A percentile compares a stretch with the other conserved stretches of the same genome.
phyloP scores from a whole-genome alignment of 1,140 invertebrate species.

The Physella acuta region DNA sequence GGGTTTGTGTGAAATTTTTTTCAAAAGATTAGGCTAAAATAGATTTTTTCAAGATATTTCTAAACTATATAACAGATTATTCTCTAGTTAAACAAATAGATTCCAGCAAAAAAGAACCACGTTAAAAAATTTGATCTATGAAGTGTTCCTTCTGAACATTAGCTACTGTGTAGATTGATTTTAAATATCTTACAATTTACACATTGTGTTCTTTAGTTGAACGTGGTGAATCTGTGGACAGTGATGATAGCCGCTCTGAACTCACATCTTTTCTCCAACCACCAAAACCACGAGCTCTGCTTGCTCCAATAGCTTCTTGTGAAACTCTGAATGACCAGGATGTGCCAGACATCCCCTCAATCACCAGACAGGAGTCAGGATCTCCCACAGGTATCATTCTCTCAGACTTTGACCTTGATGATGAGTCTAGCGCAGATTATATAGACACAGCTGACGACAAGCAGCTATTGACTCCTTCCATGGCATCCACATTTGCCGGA shows the following conservation, averaged over 20 bases:
- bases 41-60: too few relatives aligned
- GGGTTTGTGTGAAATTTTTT: too few relatives aligned
- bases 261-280: conserved; percentile 38
- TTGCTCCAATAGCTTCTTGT: conserved; percentile 59
- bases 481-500: conserved; percentile 8
- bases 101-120: too few relatives aligned
- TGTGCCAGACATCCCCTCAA: conserved; percentile 40
- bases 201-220: conserved; percentile 35
- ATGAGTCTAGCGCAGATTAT: conserved; percentile 43
- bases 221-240: conserved; percentile 43
- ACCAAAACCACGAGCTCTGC: conserved; percentile 36
- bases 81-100: too few relatives aligned
- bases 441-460: conserved; percentile 44
- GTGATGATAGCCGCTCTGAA: conserved; percentile 47
- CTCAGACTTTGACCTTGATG: conserved; percentile 39
- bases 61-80: too few relatives aligned
- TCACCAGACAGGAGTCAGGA: conserved; percentile 39
- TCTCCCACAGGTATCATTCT: conserved; percentile 34
- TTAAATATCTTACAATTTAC: background rate
- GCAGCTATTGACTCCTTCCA: conserved; percentile 41
- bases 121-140: too few relatives aligned
- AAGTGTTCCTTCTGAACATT: too few relatives aligned
- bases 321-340: conserved; percentile 55
- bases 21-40: too few relatives aligned
- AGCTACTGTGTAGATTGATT: background rate